Conservation (phyloP, 2,797 vertebrate genomes). For the Corythornis leucogaster region DNA sequence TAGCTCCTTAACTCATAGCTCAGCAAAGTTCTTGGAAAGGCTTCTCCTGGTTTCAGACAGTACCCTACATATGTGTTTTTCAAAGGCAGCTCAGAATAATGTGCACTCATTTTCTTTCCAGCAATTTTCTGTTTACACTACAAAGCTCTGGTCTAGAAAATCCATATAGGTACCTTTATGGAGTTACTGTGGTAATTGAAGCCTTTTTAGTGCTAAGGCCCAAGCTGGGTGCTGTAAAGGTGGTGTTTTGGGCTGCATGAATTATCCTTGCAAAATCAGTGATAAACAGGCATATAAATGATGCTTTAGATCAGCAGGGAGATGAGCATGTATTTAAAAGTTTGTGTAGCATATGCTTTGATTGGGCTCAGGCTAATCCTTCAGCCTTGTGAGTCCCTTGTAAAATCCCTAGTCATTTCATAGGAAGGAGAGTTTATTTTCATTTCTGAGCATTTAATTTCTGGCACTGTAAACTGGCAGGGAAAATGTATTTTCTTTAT, state of each 20-base stretch:
- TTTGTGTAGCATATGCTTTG: background rate
- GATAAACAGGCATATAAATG: background rate
- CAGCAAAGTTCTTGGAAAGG: background rate
- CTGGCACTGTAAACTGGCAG: background rate
- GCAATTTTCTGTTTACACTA: background rate
- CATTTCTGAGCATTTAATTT: slow-evolving; percentile 10
- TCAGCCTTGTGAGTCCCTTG: background rate
- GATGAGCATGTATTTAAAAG: background rate
- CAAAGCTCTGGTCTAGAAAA: background rate
- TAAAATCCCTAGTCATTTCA: slow-evolving; percentile 3
- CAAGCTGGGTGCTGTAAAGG: background rate
- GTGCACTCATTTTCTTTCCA: background rate
- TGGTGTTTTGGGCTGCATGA: background rate
- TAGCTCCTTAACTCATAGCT: background rate
- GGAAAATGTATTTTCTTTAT: slow-evolving; percentile 31
- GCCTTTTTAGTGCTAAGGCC: background rate
- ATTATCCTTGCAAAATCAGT: background rate
- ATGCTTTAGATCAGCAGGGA: background rate
- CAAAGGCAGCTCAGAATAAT: background rate
- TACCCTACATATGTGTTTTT: background rate
- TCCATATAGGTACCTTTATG: background rate
- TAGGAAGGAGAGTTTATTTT: slow-evolving; percentile 11
- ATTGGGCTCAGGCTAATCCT: background rate
- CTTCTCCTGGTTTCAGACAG: background rate
- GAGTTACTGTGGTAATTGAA: background rate